Base-by-base conservation (phyloP, 2,888 invertebrate genomes). In the Lepidocyrtinus sp. region DNA sequence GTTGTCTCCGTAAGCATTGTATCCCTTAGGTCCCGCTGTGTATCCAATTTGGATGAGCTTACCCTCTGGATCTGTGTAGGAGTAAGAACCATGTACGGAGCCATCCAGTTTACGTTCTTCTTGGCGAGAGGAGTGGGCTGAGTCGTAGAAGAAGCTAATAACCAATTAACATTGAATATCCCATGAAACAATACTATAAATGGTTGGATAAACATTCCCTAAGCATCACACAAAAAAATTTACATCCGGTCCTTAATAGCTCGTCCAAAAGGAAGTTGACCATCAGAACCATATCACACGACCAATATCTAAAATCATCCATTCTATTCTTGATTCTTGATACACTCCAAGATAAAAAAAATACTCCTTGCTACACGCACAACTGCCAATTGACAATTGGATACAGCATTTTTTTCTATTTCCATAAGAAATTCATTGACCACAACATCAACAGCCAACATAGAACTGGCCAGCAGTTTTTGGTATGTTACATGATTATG, bases 1-100 rank as follows among this genome's bases (percentile, higher is more conserved):
- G 62, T 85, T 85, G 88, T 94, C 94, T 87, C 94, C 94, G 79
- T 93, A 92, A 83, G 94, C 94, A 89, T 94, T 94, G 90, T 94
- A 94, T n/a, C 94, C 94, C 7, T 69, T 46, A 1, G 79, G 65
- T 46, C 76, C 80, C 1, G 85, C 85, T 24, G 83, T 83, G 80
- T 86, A 84, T 5, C 81, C 84, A 87, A 92, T 92, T 90, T 92
- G 91, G 78, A 93, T 90, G 78, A 91, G 90, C 74, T 92, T 90
- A 21, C 92, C 91, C 81, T 89, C 87, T 1, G 92, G 91, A 84
- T 91, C 91, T 62, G 91, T 91, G 89, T 93, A 94, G 82, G 92
- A 91, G 88, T 94, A 94, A 7, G 93, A 91, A n/a, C 94, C 94
- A 24, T 90, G 89, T 19, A 94, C 92, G 74, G 92, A 91, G 19